Percentiles rank a stretch among this genome's conserved stretches.
Conservation (phyloP, 2,888 invertebrate genomes). For the Aleiodes alternator region DNA sequence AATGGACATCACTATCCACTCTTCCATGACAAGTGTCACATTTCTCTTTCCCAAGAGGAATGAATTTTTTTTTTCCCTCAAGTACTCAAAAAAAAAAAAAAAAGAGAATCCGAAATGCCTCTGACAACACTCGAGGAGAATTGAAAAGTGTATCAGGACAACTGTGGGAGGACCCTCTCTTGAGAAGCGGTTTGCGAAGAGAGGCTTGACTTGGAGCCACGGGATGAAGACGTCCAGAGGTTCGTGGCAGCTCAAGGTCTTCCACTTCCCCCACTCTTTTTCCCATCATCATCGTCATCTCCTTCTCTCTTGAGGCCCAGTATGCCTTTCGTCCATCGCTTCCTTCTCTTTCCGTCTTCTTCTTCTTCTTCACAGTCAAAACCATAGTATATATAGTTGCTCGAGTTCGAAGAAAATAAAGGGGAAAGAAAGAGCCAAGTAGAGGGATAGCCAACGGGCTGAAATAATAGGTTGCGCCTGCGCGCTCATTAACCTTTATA, state of each 20-base stretch:
- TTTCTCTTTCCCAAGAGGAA: conserved; percentile 24
- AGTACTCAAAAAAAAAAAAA: background rate
- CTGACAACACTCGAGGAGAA: conserved; percentile 7
- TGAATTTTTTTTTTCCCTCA: conserved; percentile 10
- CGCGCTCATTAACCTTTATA: conserved; percentile 75
- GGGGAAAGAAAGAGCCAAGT: conserved; percentile 51
- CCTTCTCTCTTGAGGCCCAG: background rate
- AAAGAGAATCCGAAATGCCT: background rate
- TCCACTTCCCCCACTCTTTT: conserved; percentile 65
- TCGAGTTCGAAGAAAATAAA: conserved; percentile 50
- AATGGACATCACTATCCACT: conserved; percentile 31
- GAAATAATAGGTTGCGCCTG: conserved; percentile 75
- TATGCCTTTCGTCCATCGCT: conserved; percentile 14
- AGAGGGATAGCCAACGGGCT: conserved; percentile 65
- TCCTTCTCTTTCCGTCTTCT: conserved; percentile 33
- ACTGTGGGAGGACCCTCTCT: conserved; percentile 52
- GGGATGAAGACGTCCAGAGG: conserved; percentile 74
- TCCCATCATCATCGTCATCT: conserved; percentile 33
- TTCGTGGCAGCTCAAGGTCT: conserved; percentile 75
- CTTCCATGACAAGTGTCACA: conserved; percentile 31
- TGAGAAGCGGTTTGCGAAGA: conserved; percentile 51
- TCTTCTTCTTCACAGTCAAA: conserved; percentile 48
- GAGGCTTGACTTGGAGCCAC: conserved; percentile 52
- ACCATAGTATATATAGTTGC: conserved; percentile 53
- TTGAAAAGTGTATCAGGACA: conserved; percentile 34